phyloP scores from a whole-genome alignment of 2,888 invertebrate genomes.

The Ophion slaviceki region DNA sequence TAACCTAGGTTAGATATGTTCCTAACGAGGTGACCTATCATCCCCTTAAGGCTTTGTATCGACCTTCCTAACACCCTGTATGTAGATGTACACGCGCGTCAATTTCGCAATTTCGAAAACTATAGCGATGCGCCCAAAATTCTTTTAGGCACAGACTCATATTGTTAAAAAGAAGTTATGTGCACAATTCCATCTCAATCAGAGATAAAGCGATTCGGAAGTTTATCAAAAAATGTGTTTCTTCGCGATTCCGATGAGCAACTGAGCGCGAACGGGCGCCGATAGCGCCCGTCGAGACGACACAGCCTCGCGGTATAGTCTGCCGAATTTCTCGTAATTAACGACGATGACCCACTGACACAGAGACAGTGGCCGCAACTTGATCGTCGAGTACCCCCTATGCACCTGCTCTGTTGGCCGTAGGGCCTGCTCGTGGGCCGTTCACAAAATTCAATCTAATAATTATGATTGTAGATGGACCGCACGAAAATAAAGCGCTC shows the following conservation, averaged over 20 bases:
- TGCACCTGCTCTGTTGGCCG: background rate
- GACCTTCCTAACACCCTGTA: too few species aligned
- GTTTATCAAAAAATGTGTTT: background rate
- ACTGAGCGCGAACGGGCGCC: slow-evolving; percentile 2
- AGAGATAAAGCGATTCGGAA: too few species aligned
- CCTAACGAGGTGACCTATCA: too few species aligned
- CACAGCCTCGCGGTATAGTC: slow-evolving; percentile 65
- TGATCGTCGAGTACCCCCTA: slow-evolving; percentile 66
- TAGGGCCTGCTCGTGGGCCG: background rate
- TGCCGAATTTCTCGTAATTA: slow-evolving; percentile 77
- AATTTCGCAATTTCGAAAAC: too few species aligned
- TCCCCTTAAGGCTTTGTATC: too few species aligned
- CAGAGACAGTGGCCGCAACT: slow-evolving; percentile 64
- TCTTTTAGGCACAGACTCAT: too few species aligned
- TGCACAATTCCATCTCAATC: too few species aligned
- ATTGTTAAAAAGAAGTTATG: too few species aligned
- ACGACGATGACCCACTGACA: slow-evolving; percentile 78
- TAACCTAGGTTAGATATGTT: too few species aligned
- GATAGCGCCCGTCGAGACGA: slow-evolving; percentile 30
- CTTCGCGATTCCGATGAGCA: background rate
- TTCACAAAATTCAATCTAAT: background rate
- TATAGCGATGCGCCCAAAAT: too few species aligned
- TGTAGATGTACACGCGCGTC: too few species aligned
- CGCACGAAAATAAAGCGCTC: slow-evolving; percentile 23
- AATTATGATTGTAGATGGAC: background rate